Base-by-base conservation (phyloP, 2,113 vertebrate genomes). In the Electrona antarctica region DNA sequence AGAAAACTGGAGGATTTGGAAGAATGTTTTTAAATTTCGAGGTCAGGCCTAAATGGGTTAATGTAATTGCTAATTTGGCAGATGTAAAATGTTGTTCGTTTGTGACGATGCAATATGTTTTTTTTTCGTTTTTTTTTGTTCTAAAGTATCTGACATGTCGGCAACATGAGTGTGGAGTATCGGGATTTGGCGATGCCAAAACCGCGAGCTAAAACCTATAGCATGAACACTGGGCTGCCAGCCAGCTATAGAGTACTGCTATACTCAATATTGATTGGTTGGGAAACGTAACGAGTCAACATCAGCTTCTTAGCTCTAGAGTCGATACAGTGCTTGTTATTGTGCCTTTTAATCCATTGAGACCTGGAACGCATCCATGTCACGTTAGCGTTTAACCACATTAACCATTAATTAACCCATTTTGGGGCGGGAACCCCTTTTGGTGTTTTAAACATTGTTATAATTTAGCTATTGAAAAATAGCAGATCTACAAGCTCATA, bases 241-340 rank as follows among this genome's bases (percentile, higher is more conserved):
- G 69, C 69, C 69, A 71, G 21, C 21, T 21, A 21, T 1, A 21
- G 50, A 52, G 15, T 2, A 62, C 70, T 45, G 69, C 71, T 33
- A 21, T 21, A 63, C n/a, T 13, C 65, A 28, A 57, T 71, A 79
- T 67, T 74, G 62, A 82, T 75, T 67, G 63, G 73, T 71, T 62
- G 67, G 68, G 5, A 73, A 75, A 72, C 76, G 72, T 74, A 67
- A 83, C 62, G 76, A 70, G 14, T 67, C 45, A 58, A 8, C 57
- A 60, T 48, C 69, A 59, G 57, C 51, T 58, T 47, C 33, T 67
- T 75, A 69, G 67, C 50, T 67, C 47, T 50, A 14, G 5, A 41
- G 33, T 41, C 33, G 33, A 41, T 41, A n/a, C 60, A 47, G 6
- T 46, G 11, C 64, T 60, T 81, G 78, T 76, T 67, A 72, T 67